phyloP scores from a whole-genome alignment of 2,888 invertebrate genomes.

The Cryptus viduatorius region DNA sequence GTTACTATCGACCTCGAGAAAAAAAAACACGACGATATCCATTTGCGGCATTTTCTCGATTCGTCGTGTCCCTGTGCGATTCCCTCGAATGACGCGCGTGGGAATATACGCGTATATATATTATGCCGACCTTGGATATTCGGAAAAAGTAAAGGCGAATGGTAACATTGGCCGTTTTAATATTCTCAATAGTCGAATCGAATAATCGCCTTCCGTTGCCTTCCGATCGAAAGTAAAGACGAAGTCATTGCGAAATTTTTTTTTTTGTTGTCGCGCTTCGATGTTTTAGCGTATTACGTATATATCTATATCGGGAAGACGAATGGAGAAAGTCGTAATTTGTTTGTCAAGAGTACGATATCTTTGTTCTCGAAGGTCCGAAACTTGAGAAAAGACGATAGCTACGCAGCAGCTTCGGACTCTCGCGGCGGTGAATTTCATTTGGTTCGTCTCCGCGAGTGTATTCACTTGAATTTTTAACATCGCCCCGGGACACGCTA shows the following conservation, averaged over 20 bases:
- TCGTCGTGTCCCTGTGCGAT: too few species aligned
- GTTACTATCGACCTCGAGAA: too few species aligned
- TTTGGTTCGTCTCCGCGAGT: constrained; percentile 3
- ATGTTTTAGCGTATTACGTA: neutral
- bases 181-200: too few species aligned
- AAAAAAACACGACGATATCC: too few species aligned
- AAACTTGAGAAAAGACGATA: neutral
- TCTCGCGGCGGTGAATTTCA: neutral
- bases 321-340: too few species aligned
- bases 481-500: constrained; percentile 8
- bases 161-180: too few species aligned
- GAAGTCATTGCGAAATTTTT: neutral
- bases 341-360: neutral
- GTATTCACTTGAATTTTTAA: constrained; percentile 13
- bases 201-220: too few species aligned
- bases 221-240: neutral
- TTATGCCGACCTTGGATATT: too few species aligned
- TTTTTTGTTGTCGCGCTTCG: neutral
- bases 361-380: neutral
- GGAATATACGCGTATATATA: too few species aligned
- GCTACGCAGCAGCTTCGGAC: neutral
- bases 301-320: neutral
- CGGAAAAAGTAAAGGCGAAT: too few species aligned
- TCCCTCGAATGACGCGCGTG: too few species aligned
- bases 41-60: too few species aligned